These are phyloP conservation scores for Drosophila sechellia DNA, from an alignment of 1,140 invertebrate genomes.

Conservation along the genomic window DNA sequence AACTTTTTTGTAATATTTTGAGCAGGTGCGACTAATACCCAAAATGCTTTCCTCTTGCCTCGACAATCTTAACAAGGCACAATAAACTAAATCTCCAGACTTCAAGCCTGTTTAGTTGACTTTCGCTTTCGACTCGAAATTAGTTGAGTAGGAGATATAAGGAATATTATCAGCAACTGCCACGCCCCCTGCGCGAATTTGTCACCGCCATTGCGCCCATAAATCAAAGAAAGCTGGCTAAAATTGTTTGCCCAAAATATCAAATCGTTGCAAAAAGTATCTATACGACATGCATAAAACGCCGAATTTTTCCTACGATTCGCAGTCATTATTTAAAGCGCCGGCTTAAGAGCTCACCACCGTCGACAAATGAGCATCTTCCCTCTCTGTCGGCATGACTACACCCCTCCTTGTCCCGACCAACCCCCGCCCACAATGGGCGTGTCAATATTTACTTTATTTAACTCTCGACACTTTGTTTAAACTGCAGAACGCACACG, in stretches of 20 bases:
- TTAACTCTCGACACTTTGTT: conserved; percentile 72
- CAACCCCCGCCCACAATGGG: background rate
- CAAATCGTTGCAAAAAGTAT: conserved; percentile 51
- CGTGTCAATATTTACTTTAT: conserved; percentile 71
- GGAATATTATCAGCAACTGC: conserved; percentile 41
- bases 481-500: conserved; percentile 52
- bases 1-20: conserved; percentile 10
- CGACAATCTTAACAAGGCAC: conserved; percentile 63
- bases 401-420: background rate
- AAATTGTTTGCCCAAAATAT: conserved; percentile 58
- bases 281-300: conserved; percentile 30
- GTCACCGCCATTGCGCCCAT: conserved; percentile 31
- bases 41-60: conserved; percentile 28
- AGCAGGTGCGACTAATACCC: conserved; percentile 5
- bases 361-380: conserved; percentile 63
- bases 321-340: conserved; percentile 78
- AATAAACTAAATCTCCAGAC: conserved; percentile 10
- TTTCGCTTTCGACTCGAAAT: conserved; percentile 41
- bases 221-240: conserved; percentile 55
- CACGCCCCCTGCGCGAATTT: conserved; percentile 36
- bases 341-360: conserved; percentile 67
- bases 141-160: conserved; percentile 17
- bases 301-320: conserved; percentile 56
- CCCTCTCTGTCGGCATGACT: background rate
- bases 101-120: conserved; percentile 24